Conservation (phyloP, 2,113 vertebrate genomes). For the Nothobranchius kuhntae region DNA sequence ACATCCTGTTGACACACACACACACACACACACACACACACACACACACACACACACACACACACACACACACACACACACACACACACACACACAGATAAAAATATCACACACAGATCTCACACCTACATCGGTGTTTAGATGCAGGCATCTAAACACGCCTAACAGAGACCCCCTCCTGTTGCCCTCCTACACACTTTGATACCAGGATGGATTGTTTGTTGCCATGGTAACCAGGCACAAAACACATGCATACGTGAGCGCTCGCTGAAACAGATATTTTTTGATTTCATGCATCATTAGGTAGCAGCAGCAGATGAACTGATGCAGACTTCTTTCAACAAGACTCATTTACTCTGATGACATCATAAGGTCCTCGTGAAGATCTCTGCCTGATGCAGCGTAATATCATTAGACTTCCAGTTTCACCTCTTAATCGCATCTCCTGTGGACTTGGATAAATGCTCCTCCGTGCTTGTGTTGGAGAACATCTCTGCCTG, state of each 20-base stretch:
- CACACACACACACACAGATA: conserved; percentile 6
- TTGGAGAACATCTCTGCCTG: conserved; percentile 20
- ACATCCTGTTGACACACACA: conserved; percentile 85
- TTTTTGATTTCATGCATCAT: conserved; percentile 63
- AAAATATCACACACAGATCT: too few relatives aligned
- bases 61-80: conserved; percentile 25
- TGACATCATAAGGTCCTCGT: conserved; percentile 14
- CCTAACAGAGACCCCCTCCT: conserved; percentile 28
- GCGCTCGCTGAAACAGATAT: conserved; percentile 20
- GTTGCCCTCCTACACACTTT: conserved; percentile 47
- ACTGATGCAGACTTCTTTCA: conserved; percentile 37
- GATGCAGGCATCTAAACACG: conserved; percentile 25
- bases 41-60: conserved; percentile 20
- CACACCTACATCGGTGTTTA: conserved; percentile 13
- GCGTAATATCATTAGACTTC: conserved; percentile 38
- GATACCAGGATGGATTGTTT: conserved; percentile 46
- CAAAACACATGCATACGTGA: conserved; percentile 39
- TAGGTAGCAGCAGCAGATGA: conserved; percentile 51
- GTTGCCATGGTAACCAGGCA: conserved; percentile 43
- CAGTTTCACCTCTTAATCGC: conserved; percentile 20
- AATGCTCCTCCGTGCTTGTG: conserved; percentile 31
- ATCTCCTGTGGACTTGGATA: conserved; percentile 21
- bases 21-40: conserved; percentile 18
- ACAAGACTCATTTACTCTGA: conserved; percentile 39
- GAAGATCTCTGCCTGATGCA: background rate